Percentiles rank a stretch among this genome's conserved stretches.
Evolutionary conservation across 2,113 vertebrate species (phyloP).

Genomic region (Ceuthmochares aereus): DNA sequence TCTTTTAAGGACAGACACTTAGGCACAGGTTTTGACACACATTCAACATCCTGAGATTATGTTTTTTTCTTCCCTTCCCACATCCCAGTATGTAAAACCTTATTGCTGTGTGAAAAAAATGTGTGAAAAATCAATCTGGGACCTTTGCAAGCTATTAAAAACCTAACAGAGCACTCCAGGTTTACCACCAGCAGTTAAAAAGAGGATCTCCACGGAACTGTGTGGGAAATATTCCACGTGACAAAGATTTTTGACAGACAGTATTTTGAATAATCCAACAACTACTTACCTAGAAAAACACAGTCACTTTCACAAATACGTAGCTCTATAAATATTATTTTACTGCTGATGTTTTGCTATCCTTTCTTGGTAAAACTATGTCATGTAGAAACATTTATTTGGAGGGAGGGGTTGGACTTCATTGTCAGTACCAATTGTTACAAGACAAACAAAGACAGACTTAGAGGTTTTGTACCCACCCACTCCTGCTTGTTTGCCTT

Average conservation of each 20-base stretch:
- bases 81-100: conserved; percentile 42
- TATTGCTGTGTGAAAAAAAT: conserved; percentile 53
- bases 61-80: neutral
- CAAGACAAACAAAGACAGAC: neutral
- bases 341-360: neutral
- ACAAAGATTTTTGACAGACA: neutral
- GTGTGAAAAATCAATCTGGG: conserved; percentile 56
- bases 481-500: neutral
- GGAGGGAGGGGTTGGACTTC: neutral
- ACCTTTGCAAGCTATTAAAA: conserved; percentile 46
- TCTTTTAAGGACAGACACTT: neutral
- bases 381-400: neutral
- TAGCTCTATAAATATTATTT: conserved; percentile 8
- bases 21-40: neutral
- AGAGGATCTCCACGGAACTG: neutral
- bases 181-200: conserved; percentile 36
- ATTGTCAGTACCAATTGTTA: neutral
- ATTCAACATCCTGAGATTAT: neutral
- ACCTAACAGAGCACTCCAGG: neutral
- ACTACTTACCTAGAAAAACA: conserved; percentile 30
- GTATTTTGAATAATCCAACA: conserved; percentile 9
- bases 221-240: neutral
- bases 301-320: neutral
- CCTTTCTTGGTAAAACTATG: neutral
- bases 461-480: neutral